Percentiles rank a stretch among this genome's conserved stretches.
phyloP scores from a whole-genome alignment of 2,888 invertebrate species.

The Iselma pallidipennis region DNA sequence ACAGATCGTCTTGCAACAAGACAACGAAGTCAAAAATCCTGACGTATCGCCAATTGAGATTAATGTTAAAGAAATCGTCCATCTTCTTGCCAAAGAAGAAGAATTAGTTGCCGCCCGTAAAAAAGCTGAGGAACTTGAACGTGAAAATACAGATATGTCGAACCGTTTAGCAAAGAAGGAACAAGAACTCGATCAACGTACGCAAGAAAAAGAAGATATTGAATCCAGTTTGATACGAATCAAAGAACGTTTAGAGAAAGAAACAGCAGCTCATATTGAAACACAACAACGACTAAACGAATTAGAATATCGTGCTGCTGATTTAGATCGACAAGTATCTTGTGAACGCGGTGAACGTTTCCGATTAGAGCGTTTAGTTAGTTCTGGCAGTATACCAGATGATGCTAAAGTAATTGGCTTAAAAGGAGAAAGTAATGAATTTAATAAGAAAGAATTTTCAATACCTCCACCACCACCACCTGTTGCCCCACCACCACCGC shows the following conservation, averaged over 20 bases:
- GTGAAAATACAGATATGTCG: constrained; percentile 85
- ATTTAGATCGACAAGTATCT: constrained; percentile 64
- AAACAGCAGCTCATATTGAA: constrained; percentile 85
- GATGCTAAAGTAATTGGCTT: constrained; percentile 79
- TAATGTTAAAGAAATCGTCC: constrained; percentile 89
- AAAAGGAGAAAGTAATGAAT: constrained; percentile 43
- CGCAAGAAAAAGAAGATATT: constrained; percentile 91
- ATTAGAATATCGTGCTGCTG: constrained; percentile 59
- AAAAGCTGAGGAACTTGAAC: constrained; percentile 86
- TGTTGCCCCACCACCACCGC: constrained; percentile 58
- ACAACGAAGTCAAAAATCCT: constrained; percentile 66
- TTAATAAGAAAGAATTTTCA: constrained; percentile 41
- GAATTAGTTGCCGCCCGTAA: constrained; percentile 84
- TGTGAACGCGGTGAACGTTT: constrained; percentile 81
- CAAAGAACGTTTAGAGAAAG: constrained; percentile 87
- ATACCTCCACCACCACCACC: constrained; percentile 51
- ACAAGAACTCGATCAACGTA: constrained; percentile 86
- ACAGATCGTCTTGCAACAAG: constrained; percentile 86
- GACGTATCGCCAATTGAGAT: constrained; percentile 86
- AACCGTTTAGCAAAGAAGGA: constrained; percentile 89
- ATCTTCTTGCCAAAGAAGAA: constrained; percentile 89
- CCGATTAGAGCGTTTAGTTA: constrained; percentile 81
- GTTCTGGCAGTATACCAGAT: constrained; percentile 90
- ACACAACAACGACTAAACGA: constrained; percentile 69
- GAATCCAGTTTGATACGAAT: constrained; percentile 78